Evolutionary conservation across 2,113 vertebrate species (phyloP).

Genomic region (Microtus ochrogaster): DNA sequence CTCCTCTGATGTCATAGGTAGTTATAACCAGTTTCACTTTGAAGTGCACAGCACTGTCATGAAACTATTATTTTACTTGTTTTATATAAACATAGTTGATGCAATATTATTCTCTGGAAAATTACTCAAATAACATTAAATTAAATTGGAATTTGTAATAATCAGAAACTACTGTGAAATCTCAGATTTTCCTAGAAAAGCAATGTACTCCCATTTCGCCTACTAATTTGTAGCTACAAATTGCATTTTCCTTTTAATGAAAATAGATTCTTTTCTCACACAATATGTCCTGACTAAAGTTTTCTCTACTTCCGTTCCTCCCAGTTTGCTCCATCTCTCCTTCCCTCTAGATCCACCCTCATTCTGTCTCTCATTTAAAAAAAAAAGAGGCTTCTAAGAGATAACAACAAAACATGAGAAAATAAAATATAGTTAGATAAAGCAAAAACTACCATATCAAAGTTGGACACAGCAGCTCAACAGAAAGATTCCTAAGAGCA

Average conservation of each 20-base stretch:
- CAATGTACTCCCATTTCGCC: not conserved
- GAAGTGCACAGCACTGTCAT: not conserved
- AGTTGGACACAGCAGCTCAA: not conserved
- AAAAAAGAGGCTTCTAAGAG: not conserved
- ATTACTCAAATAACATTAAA: not conserved
- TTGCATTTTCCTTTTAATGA: not conserved
- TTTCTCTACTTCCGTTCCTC: not conserved
- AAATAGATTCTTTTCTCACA: not conserved
- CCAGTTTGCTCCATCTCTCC: accelerated
- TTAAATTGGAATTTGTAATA: not conserved
- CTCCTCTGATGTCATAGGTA: not conserved
- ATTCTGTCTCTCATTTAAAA: not conserved
- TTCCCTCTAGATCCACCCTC: not conserved
- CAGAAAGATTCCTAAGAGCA: too few relatives aligned
- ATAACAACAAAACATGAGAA: not conserved
- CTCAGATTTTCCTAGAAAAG: not conserved
- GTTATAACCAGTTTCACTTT: not conserved
- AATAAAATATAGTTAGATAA: not conserved
- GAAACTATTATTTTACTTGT: not conserved
- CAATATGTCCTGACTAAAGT: not conserved
- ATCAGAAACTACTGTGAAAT: not conserved
- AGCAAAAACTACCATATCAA: not conserved
- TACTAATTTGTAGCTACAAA: not conserved
- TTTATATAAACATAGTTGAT: slow-evolving; percentile 48
- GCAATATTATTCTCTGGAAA: not conserved